These are phyloP conservation scores for Meandrina meandrites DNA, from an alignment of 92 coral and sea anemone species.

Conservation along the genomic window DNA sequence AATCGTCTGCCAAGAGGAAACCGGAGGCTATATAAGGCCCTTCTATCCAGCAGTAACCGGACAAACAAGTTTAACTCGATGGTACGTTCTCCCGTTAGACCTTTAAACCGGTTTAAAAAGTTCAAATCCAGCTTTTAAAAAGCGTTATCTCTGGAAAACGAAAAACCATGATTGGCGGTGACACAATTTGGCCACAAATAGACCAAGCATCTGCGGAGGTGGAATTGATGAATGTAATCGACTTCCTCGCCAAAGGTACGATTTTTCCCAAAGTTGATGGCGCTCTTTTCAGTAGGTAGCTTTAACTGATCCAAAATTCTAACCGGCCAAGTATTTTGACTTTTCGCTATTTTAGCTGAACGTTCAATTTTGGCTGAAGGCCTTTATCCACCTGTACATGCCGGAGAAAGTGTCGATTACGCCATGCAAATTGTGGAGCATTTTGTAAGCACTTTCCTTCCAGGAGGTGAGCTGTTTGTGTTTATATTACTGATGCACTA, in stretches of 20 bases:
- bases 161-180: background rate
- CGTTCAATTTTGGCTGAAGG: background rate
- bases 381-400: background rate
- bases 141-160: background rate
- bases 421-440: conserved; percentile 21
- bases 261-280: background rate
- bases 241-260: conserved; percentile 27
- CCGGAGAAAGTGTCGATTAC: background rate
- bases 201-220: background rate
- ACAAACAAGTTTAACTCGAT: conserved; percentile 10
- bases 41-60: conserved; percentile 6
- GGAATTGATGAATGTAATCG: background rate
- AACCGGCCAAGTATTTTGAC: background rate
- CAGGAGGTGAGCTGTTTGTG: conserved; percentile 20
- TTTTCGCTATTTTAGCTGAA: background rate
- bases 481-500: background rate
- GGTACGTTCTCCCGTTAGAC: background rate
- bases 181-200: background rate
- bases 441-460: conserved; percentile 11
- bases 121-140: conserved; percentile 16
- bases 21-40: conserved; percentile 14
- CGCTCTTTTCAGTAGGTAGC: background rate
- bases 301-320: background rate
- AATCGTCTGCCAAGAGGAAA: background rate
- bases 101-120: conserved; percentile 8